Evolutionary conservation across 2,797 vertebrate species (phyloP), one percentile per base, ranked within the genome.

Genomic region (Rhinoraja longicauda): DNA sequence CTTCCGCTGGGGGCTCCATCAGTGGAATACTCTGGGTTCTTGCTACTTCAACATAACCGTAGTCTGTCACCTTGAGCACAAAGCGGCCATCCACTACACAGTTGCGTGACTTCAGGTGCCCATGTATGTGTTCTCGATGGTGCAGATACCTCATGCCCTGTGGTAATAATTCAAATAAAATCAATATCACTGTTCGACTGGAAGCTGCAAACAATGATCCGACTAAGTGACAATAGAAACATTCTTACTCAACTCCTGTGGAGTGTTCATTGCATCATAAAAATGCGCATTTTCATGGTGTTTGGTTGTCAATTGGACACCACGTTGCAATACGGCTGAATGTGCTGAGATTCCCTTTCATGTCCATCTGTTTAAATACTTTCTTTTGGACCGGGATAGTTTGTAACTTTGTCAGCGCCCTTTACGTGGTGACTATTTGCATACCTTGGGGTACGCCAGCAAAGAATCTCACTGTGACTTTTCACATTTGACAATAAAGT

Each of bases 131-230:
- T 1, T 97, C 98, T 94, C 95, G 96, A 93, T 97, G 97, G 94
- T 98, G 98, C 81, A 99, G 97, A 94, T 99, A 99, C 94, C 97
- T 98, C 95, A 99, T 98, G 90, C 98, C 98, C 98, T 99, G 93
- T 19, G 24, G 39, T 29, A 26, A 19, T 70, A 45, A 39, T 36
- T 32, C 17, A 36, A 36, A 39, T 36, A 64, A 67, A 88, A 88
- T 32, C 67, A 21, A 64, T 67, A n/a, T 15, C 32, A 32, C 19
- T 21, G 6, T 19, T 84, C 84, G 15, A 3, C 9, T 15, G 24
- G 53, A 59, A 17, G 57, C 59, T 59, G 79, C 12, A 29, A n/a
- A 59, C 62, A 62, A 67, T 67, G 64, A 36, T 17, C 84, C 64
- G 6, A 62, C 84, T 67, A 15, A 88, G 19, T 88, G 24, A 88